Evolutionary conservation across 2,888 invertebrate genomes (phyloP).

Genomic region (Nudaria mundana): DNA sequence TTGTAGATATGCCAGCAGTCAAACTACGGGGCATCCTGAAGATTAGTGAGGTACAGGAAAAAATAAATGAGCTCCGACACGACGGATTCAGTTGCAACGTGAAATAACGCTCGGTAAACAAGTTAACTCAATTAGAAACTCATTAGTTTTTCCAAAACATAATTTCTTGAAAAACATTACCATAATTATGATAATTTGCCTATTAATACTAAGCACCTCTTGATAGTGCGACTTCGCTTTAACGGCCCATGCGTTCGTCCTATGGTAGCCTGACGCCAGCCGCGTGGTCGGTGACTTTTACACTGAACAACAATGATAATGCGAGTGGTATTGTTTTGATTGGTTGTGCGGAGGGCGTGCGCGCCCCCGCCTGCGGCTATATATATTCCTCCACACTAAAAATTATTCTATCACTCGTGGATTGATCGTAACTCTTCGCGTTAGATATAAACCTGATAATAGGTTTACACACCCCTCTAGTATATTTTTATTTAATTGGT

Average conservation of each 20-base stretch:
- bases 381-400: constrained; percentile 43
- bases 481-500: constrained; percentile 25
- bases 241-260: constrained; percentile 58
- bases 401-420: constrained; percentile 40
- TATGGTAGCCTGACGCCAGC: constrained; percentile 46
- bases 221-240: constrained; percentile 45
- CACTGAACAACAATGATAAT: constrained; percentile 38
- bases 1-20: too few species aligned
- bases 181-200: neutral
- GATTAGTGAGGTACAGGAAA: too few species aligned
- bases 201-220: constrained; percentile 1
- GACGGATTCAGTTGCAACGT: too few species aligned
- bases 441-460: constrained; percentile 25
- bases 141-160: neutral
- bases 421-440: constrained; percentile 41
- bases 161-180: neutral
- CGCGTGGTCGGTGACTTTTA: constrained; percentile 62
- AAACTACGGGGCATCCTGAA: too few species aligned
- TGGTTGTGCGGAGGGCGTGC: constrained; percentile 71
- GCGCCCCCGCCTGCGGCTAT: constrained; percentile 55
- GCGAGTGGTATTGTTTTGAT: constrained; percentile 51
- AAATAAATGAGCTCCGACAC: too few species aligned
- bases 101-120: too few species aligned
- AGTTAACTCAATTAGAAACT: too few species aligned
- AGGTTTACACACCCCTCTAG: constrained; percentile 17